These are phyloP conservation scores for Apostichopus leukothele DNA, from an alignment of 53 echinoderm and acorn worm genomes.

Conservation along the genomic window DNA sequence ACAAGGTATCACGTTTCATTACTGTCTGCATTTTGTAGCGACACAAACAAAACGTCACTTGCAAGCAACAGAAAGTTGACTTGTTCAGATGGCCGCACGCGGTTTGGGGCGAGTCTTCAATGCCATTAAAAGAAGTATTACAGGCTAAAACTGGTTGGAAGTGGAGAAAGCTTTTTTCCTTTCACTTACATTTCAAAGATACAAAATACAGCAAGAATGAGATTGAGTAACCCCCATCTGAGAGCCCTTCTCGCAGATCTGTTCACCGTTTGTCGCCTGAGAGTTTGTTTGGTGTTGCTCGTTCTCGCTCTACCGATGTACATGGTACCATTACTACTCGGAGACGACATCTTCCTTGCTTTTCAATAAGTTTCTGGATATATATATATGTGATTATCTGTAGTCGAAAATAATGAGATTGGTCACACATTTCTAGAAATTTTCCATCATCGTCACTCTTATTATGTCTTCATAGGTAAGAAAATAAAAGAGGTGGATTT, in stretches of 20 bases:
- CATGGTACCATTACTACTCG: background rate
- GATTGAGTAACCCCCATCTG: conserved; percentile 74
- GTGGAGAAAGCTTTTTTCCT: conserved; percentile 61
- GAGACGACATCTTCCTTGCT: conserved; percentile 35
- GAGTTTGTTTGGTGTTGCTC: conserved; percentile 57
- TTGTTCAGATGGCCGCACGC: no score
- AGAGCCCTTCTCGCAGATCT: conserved; percentile 71
- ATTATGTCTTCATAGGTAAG: no score
- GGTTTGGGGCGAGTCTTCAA: no score
- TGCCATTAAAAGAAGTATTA: no score
- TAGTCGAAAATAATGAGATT: no score
- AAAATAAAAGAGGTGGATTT: no score
- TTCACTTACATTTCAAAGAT: conserved; percentile 87
- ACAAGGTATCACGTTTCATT: no score
- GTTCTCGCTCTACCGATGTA: conserved; percentile 72
- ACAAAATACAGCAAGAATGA: conserved; percentile 72
- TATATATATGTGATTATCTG: background rate
- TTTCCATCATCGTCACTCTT: no score
- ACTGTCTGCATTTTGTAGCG: no score
- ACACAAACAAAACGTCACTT: no score
- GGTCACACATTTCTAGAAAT: no score
- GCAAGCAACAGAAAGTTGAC: no score
- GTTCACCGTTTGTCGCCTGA: conserved; percentile 66
- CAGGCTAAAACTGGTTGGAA: background rate
- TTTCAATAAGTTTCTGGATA: conserved; percentile 50